Evolutionary conservation across 1,140 invertebrate genomes (phyloP).

Genomic region (Meteorus sp.): DNA sequence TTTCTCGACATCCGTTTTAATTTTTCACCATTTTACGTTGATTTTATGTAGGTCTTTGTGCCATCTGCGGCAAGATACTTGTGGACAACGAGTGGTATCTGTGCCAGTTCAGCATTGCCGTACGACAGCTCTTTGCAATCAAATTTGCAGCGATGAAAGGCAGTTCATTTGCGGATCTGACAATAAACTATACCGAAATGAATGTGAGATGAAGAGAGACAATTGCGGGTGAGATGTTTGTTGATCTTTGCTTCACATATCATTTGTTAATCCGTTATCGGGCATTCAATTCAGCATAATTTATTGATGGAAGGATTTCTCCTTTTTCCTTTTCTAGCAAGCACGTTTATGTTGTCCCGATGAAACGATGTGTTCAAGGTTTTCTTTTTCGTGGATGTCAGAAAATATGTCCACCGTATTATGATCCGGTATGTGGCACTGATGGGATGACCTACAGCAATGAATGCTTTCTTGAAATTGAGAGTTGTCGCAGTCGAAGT

Average conservation of each 20-base stretch:
- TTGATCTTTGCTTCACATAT: no score
- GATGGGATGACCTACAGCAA: slow-evolving; percentile 90
- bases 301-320: no score
- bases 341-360: slow-evolving; percentile 84
- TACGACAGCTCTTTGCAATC: slow-evolving; percentile 79
- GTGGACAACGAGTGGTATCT: slow-evolving; percentile 79
- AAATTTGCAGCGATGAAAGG: slow-evolving; percentile 71
- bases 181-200: slow-evolving; percentile 87
- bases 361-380: slow-evolving; percentile 79
- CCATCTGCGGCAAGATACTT: slow-evolving; percentile 81
- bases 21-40: neutral
- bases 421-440: slow-evolving; percentile 87
- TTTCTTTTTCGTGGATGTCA: slow-evolving; percentile 85
- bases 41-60: slow-evolving; percentile 72
- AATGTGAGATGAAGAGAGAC: slow-evolving; percentile 89
- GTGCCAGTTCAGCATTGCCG: slow-evolving; percentile 79
- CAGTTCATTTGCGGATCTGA: slow-evolving; percentile 91
- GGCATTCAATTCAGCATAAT: no score
- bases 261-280: no score
- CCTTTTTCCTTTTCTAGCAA: slow-evolving; percentile 66
- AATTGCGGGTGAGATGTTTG: slow-evolving; percentile 77
- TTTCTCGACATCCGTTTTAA: no score
- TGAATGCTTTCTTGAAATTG: slow-evolving; percentile 88
- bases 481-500: slow-evolving; percentile 81
- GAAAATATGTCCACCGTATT: slow-evolving; percentile 80